These are phyloP conservation scores for Platycheirus rosarum DNA, from an alignment of 2,888 invertebrate genomes.

Conservation along the genomic window DNA sequence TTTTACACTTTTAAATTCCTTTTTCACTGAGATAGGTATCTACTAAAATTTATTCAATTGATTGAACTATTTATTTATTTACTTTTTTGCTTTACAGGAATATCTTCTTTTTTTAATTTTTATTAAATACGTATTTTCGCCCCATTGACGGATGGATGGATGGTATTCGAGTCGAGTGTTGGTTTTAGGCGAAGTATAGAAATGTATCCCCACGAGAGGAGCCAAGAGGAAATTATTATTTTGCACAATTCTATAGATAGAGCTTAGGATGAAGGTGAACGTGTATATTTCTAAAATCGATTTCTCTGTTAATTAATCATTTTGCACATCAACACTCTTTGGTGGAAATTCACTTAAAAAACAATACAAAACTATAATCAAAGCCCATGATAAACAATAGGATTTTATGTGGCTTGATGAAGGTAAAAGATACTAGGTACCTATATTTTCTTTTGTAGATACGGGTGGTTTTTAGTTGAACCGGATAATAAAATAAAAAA, in stretches of 20 bases:
- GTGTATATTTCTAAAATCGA: slow-evolving; percentile 51
- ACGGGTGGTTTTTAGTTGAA: slow-evolving; percentile 53
- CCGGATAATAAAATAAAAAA: slow-evolving; percentile 54
- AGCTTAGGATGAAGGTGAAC: slow-evolving; percentile 11
- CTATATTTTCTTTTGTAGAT: slow-evolving; percentile 12
- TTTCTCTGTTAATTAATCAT: slow-evolving; percentile 69
- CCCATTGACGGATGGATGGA: slow-evolving; percentile 27
- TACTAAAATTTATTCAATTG: slow-evolving; percentile 33
- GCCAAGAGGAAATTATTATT: slow-evolving; percentile 43
- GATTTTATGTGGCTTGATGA: slow-evolving; percentile 14
- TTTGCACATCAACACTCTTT: slow-evolving; percentile 42
- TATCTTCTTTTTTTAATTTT: slow-evolving; percentile 18
- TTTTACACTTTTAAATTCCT: slow-evolving; percentile 34
- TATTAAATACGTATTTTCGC: slow-evolving; percentile 43
- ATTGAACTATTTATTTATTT: slow-evolving; percentile 51
- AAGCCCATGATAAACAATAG: slow-evolving; percentile 38
- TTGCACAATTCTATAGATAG: slow-evolving; percentile 21
- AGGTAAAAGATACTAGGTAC: slow-evolving; percentile 32
- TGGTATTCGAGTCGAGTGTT: too few relatives aligned
- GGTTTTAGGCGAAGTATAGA: slow-evolving; percentile 23
- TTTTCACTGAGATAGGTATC: slow-evolving; percentile 10
- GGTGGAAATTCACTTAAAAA: slow-evolving; percentile 9
- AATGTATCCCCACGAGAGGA: slow-evolving; percentile 36
- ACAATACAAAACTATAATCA: slow-evolving; percentile 37
- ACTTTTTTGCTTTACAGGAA: slow-evolving; percentile 48